Base-by-base conservation (phyloP, 2,888 invertebrate species). In the Smittia aterrima region DNA sequence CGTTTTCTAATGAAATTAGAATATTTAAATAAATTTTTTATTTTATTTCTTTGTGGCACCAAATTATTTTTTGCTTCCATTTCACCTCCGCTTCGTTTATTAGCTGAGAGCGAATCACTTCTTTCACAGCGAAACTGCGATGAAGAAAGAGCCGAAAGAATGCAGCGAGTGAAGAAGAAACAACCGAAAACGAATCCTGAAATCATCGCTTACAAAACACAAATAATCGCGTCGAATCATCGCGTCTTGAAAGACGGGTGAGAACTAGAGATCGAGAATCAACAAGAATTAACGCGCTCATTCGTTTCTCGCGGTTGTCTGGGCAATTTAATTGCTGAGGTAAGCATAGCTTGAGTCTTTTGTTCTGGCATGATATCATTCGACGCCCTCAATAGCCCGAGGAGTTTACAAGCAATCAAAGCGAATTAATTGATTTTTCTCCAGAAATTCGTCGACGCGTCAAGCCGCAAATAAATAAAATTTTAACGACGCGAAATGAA, bases 221-320 rank as follows among this genome's bases (percentile, higher is more conserved):
- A 64, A 64, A 64, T 64, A 64, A 64, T 64, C 64, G n/a, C 22
- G 22, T 18, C 64, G 64, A 64, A 25, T 64, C 64, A 64, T 64
- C 64, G 25, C 22, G 25, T 1, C 16, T 64, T 27, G 58, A 58
- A 58, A 18, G 58, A 58, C 18, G 58, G 58, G 47, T 47, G 47
- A 47, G 58, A 58, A 58, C 9, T 20, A 22, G 58, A 58, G 47
- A 58, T 9, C 18, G 18, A 64, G 27, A 27, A 27, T 4, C 22
- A 64, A 22, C 64, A 27, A 13, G 64, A 64, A 64, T 64, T 25
- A 64, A 64, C 64, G 64, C 25, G 58, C 18, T 47, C 53, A 32
- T 47, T 47, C 58, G n/a, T 16, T 64, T 64, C 64, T 24, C 64
- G 25, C 27, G n/a, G 7, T 64, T 64, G 58, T 58, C 58, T 58